A percentile compares a stretch with the other conserved stretches of the same genome.
Conservation (phyloP, 2,797 vertebrate species). For the Hyperoplus immaculatus region DNA sequence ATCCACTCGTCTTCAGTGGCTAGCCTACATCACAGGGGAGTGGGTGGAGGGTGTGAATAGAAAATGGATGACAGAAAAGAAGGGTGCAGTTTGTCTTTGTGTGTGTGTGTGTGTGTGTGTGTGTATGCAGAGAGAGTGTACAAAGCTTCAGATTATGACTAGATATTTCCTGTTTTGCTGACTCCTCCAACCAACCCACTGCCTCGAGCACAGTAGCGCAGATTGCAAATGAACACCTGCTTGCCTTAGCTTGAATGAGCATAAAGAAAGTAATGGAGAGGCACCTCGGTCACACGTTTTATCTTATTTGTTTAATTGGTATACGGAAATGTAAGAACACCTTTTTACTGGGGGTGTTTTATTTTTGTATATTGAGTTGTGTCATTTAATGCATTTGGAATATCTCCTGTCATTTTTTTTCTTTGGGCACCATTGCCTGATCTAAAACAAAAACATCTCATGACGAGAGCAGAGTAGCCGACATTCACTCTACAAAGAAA, state of each 20-base stretch:
- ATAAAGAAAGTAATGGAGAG: neutral
- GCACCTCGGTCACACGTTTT: neutral
- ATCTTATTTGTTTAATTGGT: neutral
- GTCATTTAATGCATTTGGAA: constrained; percentile 4
- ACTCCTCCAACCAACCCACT: neutral
- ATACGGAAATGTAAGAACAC: neutral
- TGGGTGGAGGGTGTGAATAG: constrained; percentile 30
- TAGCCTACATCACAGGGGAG: constrained; percentile 14
- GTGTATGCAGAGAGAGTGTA: constrained; percentile 15
- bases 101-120: constrained; percentile 2
- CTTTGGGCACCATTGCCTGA: neutral
- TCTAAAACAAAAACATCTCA: neutral
- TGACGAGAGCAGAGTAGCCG: neutral
- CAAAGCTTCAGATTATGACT: constrained; percentile 19
- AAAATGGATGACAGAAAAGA: constrained; percentile 32
- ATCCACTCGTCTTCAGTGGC: constrained; percentile 43
- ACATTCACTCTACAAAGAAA: constrained; percentile 17
- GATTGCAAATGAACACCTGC: constrained; percentile 11
- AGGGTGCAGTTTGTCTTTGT: neutral
- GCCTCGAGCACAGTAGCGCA: neutral
- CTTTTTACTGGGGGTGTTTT: neutral
- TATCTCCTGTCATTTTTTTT: neutral
- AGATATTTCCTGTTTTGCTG: constrained; percentile 12
- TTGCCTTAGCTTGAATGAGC: constrained; percentile 11
- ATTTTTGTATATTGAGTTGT: neutral